Conservation (phyloP, 2,113 vertebrate species). For the Oncorhynchus clarkii region DNA sequence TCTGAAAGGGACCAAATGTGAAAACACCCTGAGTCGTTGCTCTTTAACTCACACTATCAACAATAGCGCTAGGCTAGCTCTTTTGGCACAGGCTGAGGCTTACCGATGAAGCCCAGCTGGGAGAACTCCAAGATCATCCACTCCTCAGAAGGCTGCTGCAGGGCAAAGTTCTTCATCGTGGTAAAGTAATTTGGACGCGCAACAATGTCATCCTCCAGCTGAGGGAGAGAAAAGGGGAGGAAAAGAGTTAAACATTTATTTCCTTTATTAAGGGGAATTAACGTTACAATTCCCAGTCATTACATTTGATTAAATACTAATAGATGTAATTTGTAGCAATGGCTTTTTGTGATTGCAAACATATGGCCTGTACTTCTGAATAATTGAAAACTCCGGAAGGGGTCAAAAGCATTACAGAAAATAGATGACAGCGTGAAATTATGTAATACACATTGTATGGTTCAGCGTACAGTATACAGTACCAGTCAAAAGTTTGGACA, state of each 20-base stretch:
- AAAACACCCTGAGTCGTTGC: neutral
- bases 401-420: slow-evolving; percentile 5
- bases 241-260: neutral
- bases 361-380: slow-evolving; percentile 10
- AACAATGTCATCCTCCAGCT: slow-evolving; percentile 98
- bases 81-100: slow-evolving; percentile 25
- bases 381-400: slow-evolving; percentile 12
- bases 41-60: too few relatives aligned
- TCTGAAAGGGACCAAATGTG: too few relatives aligned
- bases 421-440: neutral
- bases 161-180: slow-evolving; percentile 99
- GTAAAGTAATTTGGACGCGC: slow-evolving; percentile 97
- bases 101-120: slow-evolving; percentile 97
- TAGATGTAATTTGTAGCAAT: slow-evolving; percentile 18
- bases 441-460: neutral
- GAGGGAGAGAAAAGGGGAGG: slow-evolving; percentile 24
- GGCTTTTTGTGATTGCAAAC: slow-evolving; percentile 12
- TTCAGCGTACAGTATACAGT: neutral
- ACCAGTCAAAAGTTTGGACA: too few relatives aligned
- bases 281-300: neutral
- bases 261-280: neutral
- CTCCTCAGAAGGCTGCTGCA: slow-evolving; percentile 96
- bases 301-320: slow-evolving; percentile 14
- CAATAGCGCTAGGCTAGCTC: neutral
- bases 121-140: slow-evolving; percentile 99